phyloP scores from a whole-genome alignment of 2,113 vertebrate genomes.

The Cardinalis cardinalis region DNA sequence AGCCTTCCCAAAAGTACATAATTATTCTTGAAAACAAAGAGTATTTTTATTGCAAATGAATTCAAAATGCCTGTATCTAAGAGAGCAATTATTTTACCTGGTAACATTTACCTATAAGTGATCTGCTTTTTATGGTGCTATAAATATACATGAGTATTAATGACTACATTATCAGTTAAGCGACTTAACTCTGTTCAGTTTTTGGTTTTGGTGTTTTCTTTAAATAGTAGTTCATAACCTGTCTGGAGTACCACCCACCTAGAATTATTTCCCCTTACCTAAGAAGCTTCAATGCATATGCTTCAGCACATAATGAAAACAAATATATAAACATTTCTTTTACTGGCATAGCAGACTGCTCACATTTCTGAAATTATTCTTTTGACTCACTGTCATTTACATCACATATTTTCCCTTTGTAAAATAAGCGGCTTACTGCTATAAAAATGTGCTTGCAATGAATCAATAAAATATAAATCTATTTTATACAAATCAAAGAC shows the following conservation, averaged over 20 bases:
- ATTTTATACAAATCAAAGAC: constrained; percentile 10
- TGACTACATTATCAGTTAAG: background rate
- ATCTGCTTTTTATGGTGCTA: background rate
- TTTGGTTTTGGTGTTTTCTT: background rate
- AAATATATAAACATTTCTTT: background rate
- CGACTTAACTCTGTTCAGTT: background rate
- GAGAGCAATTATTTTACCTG: background rate
- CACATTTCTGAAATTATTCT: background rate
- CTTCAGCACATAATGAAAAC: background rate
- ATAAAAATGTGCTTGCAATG: background rate
- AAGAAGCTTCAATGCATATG: background rate
- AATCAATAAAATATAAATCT: constrained; percentile 34
- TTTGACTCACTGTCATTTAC: constrained; percentile 13
- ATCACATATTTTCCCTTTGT: background rate
- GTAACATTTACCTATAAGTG: background rate
- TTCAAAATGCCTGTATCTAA: background rate
- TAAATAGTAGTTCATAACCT: background rate
- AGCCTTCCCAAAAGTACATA: background rate
- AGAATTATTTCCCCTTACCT: background rate
- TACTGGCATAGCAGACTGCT: background rate
- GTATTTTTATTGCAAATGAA: background rate
- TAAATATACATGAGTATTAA: background rate
- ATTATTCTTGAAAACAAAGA: background rate
- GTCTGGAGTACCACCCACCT: background rate
- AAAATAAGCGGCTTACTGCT: constrained; percentile 28